Conservation (phyloP, 2,797 vertebrate species). For the Mus caroli region DNA sequence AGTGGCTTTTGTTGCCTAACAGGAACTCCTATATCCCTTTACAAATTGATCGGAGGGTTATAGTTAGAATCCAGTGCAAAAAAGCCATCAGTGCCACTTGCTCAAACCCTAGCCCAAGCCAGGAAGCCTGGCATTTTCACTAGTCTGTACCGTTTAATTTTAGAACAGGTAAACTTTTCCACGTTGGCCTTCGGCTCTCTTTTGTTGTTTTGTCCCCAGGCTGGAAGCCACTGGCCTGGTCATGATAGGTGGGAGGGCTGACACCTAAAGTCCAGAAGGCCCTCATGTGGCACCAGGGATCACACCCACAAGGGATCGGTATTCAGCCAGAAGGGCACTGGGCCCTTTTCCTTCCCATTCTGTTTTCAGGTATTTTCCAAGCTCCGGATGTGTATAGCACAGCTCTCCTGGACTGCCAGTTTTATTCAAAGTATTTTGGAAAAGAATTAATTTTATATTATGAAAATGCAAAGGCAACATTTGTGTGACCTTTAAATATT, state of each 20-base stretch:
- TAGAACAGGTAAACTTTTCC: slow-evolving; percentile 66
- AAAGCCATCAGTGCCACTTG: slow-evolving; percentile 35
- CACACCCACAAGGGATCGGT: neutral
- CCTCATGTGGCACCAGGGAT: neutral
- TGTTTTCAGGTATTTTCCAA: too few relatives aligned
- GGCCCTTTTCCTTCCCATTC: neutral
- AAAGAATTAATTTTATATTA: slow-evolving; percentile 19
- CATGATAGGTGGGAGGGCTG: neutral
- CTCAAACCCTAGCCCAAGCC: slow-evolving; percentile 39
- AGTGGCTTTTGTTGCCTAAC: slow-evolving; percentile 5
- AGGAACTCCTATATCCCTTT: slow-evolving; percentile 44
- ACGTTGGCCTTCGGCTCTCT: neutral
- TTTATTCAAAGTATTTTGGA: neutral
- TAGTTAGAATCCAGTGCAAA: slow-evolving; percentile 47
- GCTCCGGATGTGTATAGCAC: neutral
- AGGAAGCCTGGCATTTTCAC: slow-evolving; percentile 58
- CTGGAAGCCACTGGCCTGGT: slow-evolving; percentile 31
- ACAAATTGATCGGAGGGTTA: slow-evolving; percentile 28
- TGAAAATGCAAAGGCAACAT: slow-evolving; percentile 5
- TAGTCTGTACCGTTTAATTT: slow-evolving; percentile 59
- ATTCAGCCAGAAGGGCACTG: neutral
- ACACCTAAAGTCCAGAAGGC: neutral
- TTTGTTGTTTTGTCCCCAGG: neutral
- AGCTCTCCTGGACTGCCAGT: neutral
- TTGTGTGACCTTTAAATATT: slow-evolving; percentile 59